Base-by-base conservation (phyloP, 2,113 vertebrate genomes). In the Boulengeromyrus knoepffleri region DNA sequence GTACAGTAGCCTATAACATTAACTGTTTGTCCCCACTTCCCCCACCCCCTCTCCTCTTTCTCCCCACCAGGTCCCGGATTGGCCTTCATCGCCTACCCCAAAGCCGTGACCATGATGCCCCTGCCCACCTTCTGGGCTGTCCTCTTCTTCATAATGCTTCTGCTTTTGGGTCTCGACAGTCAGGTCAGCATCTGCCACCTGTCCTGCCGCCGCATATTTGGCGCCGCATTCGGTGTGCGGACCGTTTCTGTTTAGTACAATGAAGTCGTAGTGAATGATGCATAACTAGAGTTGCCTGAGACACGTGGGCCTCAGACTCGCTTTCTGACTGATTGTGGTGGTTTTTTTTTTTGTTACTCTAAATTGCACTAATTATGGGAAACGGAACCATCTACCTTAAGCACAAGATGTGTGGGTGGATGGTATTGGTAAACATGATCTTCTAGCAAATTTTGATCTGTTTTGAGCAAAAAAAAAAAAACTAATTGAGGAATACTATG, bases 121-220 rank as follows among this genome's bases (percentile, higher is more conserved):
- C 95, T 99, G 92, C 98, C 99, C 93, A 98, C 97, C 9, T 96
- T 99, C 95, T 99, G 99, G 98, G 98, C 99, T 90, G 95, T 99
- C 90, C 98, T 99, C 74, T 99, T 99, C 95, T 99, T 99, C 95
- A 96, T 99, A 92, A 99, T 99, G 99, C 97, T 99, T 96, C 97
- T 99, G 95, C 97, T 99, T 96, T 97, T 99, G 95, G 99, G 99
- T 96, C 97, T 99, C 95, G 99, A 99, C 96, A 99, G 98, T 97
- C 99, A 99, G 99, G 99, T 99, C 12, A 87, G 97, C 93, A 21
- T 31, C 52, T 13, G 36, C 8, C 21, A 42, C 19, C 13, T 3
- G 17, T 36, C 52, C 21, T n/a, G 17, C 24, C 13, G 27, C 36
- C 62, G 10, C n/a, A 1, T 27, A 21, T 21, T 56, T 6, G 53